Evolutionary conservation across 2,888 invertebrate species (phyloP).

Genomic region (Orthosia incerta): DNA sequence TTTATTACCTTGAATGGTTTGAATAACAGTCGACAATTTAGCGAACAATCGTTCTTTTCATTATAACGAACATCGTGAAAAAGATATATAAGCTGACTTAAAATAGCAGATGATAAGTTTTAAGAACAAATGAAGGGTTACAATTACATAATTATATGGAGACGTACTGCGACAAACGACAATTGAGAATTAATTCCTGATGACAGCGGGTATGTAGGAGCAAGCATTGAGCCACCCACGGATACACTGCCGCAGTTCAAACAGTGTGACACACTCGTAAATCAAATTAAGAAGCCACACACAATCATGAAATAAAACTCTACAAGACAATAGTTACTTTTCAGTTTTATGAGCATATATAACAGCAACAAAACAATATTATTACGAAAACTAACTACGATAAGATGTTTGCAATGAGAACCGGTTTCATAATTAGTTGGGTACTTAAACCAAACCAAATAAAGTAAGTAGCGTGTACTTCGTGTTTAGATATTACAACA

Average conservation of each 20-base stretch:
- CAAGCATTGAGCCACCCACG: slow-evolving; percentile 57
- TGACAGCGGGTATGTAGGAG: slow-evolving; percentile 53
- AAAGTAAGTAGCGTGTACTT: slow-evolving; percentile 3
- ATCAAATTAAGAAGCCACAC: slow-evolving; percentile 65
- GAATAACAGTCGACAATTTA: slow-evolving; percentile 10
- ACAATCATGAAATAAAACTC: slow-evolving; percentile 43
- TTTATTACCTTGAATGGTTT: slow-evolving; percentile 5
- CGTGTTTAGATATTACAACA: slow-evolving; percentile 25
- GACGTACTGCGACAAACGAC: slow-evolving; percentile 28
- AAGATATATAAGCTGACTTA: slow-evolving; percentile 1
- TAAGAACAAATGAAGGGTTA: background rate
- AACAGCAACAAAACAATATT: slow-evolving; percentile 6
- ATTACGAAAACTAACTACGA: slow-evolving; percentile 14
- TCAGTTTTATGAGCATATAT: slow-evolving; percentile 26
- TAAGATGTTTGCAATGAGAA: slow-evolving; percentile 38
- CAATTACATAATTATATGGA: slow-evolving; percentile 22
- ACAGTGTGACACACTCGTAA: slow-evolving; percentile 57
- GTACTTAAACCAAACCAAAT: slow-evolving; percentile 33
- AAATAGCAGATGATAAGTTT: background rate
- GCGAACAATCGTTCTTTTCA: background rate
- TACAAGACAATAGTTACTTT: slow-evolving; percentile 23
- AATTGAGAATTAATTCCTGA: slow-evolving; percentile 54
- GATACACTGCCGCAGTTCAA: slow-evolving; percentile 43
- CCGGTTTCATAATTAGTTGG: slow-evolving; percentile 27
- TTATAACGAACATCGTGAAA: background rate